These are phyloP conservation scores for Dendrolimus kikuchii DNA, from an alignment of 1,140 invertebrate genomes.

Conservation along the genomic window DNA sequence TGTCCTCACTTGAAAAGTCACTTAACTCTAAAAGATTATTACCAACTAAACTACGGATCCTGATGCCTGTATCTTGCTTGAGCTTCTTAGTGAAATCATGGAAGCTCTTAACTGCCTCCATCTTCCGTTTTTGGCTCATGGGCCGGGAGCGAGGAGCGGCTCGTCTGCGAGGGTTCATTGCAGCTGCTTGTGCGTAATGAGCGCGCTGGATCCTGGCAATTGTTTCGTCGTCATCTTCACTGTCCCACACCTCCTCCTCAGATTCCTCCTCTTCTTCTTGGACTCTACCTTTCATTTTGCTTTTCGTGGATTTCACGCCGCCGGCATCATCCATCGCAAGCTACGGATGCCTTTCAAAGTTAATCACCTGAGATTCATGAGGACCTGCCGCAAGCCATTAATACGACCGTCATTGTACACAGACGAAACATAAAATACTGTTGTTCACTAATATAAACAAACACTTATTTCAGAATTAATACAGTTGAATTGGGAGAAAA, in stretches of 20 bases:
- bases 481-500: constrained; percentile 1
- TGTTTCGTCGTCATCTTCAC: constrained; percentile 64
- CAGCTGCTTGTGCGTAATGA: constrained; percentile 57
- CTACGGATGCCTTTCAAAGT: constrained; percentile 9
- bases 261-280: constrained; percentile 38
- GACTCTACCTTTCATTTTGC: constrained; percentile 42
- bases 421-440: constrained; percentile 3
- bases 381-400: constrained; percentile 14
- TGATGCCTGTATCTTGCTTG: constrained; percentile 69
- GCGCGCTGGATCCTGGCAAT: constrained; percentile 60
- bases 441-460: constrained; percentile 10
- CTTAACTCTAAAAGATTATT: constrained; percentile 67
- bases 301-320: constrained; percentile 37
- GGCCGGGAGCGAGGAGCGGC: constrained; percentile 37
- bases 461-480: constrained; percentile 19
- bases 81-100: constrained; percentile 70
- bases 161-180: constrained; percentile 51
- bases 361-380: constrained; percentile 12
- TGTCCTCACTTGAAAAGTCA: constrained; percentile 65
- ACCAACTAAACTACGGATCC: constrained; percentile 65
- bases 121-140: constrained; percentile 64
- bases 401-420: constrained; percentile 3
- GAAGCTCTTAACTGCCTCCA: constrained; percentile 66
- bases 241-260: constrained; percentile 51
- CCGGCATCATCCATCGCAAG: constrained; percentile 49